These are phyloP conservation scores for Noctilio leporinus DNA, from an alignment of 2,113 vertebrate genomes.

Conservation along the genomic window DNA sequence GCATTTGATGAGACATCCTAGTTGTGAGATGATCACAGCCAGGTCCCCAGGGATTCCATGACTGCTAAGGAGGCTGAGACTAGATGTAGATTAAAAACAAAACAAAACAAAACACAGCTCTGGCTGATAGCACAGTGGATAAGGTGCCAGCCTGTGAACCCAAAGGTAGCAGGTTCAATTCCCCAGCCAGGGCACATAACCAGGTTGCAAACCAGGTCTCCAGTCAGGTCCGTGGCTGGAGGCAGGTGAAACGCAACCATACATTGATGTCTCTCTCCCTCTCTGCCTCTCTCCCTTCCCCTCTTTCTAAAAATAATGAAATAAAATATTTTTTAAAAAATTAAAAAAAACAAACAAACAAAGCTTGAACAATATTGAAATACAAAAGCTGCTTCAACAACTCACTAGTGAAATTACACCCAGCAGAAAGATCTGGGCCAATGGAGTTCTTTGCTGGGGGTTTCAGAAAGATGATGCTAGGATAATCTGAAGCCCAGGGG, in stretches of 20 bases:
- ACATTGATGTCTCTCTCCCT: no score
- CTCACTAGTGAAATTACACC: neutral
- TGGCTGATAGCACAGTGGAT: no score
- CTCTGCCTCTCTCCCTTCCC: no score
- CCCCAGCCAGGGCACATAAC: no score
- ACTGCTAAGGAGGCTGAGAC: neutral
- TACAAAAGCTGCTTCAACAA: neutral
- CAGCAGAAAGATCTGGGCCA: neutral
- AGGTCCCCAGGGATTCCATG: neutral
- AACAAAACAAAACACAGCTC: no score
- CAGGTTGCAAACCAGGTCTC: no score
- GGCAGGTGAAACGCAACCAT: no score
- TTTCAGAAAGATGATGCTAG: neutral
- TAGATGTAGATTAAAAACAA: slow-evolving; percentile 12
- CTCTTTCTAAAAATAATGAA: no score
- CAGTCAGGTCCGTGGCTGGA: no score
- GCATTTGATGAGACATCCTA: neutral
- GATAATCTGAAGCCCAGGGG: neutral
- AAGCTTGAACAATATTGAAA: neutral
- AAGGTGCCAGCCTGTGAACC: no score
- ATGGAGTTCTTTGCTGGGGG: neutral
- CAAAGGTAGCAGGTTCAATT: no score
- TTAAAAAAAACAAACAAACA: neutral
- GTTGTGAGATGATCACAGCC: neutral
- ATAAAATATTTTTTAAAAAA: no score